Base-by-base conservation (phyloP, 2,888 invertebrate genomes). In the Thera britannica region DNA sequence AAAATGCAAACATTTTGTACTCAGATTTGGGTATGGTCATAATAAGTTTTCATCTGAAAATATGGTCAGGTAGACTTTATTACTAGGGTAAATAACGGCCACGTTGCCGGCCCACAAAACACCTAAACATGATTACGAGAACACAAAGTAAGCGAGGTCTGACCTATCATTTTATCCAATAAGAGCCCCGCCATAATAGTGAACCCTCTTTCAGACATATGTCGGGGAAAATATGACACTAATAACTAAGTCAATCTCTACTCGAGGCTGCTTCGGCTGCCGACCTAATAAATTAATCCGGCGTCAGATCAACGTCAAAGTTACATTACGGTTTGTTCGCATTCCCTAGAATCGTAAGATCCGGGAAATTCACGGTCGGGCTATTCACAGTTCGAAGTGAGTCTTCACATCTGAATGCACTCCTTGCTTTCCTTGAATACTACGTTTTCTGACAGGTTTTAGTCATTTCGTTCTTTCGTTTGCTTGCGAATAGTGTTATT, bases 251-350 rank as follows among this genome's bases (percentile, higher is more conserved):
- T 86, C 82, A 87, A 85, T 86, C 84, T 86, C 82, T 75, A 84
- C 80, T 82, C 74, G 77, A 83, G 81, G 74, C 79, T 81, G 77
- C 76, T 78, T 75, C 72, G 75, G 73, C 72, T 73, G 74, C 72
- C 73, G 73, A 79, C 79, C 86, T 87, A 89, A 86, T 89, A 89
- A 89, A 90, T 90, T 90, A 90, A 90, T 90, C 87, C 83, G 81
- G 81, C 83, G 87, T 88, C 87, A 82, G 89, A 90, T 90, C 84
- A 86, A 82, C 86, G 89, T 89, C 90, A 87, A 78, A 85, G 85
- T 75, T 79, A 82, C 83, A 83, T 84, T 82, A 86, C 55, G 68
- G 70, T 70, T 70, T 66, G 70, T 70, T 70, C 66, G 57, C 70
- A 66, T 67, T 70, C 55, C 51, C 65, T 49, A 51, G 63, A 63